Evolutionary conservation across 2,797 vertebrate species (phyloP).

Genomic region (Jordanella pulchra): DNA sequence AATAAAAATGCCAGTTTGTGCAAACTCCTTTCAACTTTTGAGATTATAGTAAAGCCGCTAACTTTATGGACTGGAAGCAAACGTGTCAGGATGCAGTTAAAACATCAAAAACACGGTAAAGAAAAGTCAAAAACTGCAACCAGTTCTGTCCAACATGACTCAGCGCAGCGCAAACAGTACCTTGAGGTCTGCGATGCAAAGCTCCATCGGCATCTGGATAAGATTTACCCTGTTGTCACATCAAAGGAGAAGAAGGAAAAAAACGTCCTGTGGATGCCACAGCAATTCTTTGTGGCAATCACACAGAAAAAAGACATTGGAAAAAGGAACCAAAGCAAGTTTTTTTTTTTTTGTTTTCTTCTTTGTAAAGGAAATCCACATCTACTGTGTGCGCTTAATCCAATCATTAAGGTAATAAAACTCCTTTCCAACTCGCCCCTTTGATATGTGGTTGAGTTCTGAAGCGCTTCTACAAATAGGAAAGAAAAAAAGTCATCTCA

Average conservation of each 20-base stretch:
- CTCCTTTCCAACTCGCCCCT: slow-evolving; percentile 52
- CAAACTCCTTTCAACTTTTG: slow-evolving; percentile 39
- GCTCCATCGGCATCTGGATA: slow-evolving; percentile 56
- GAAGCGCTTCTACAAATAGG: slow-evolving; percentile 56
- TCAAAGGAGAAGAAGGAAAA: slow-evolving; percentile 61
- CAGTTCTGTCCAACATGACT: slow-evolving; percentile 33
- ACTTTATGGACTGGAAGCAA: slow-evolving; percentile 36
- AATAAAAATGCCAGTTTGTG: slow-evolving; percentile 37
- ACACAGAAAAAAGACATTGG: slow-evolving; percentile 46
- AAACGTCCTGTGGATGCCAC: slow-evolving; percentile 45
- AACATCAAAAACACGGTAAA: slow-evolving; percentile 49
- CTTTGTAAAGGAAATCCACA: slow-evolving; percentile 64
- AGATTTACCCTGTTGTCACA: slow-evolving; percentile 82
- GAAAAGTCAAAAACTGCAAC: slow-evolving; percentile 59
- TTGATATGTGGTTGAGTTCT: slow-evolving; percentile 72
- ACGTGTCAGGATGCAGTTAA: slow-evolving; percentile 40
- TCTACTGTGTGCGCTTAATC: slow-evolving; percentile 56
- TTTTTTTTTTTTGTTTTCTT: slow-evolving; percentile 32
- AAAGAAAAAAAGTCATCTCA: slow-evolving; percentile 42
- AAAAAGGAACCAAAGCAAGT: slow-evolving; percentile 50
- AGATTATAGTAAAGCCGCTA: slow-evolving; percentile 28
- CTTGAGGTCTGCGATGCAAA: slow-evolving; percentile 44
- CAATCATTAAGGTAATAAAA: slow-evolving; percentile 60
- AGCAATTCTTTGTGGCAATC: slow-evolving; percentile 47
- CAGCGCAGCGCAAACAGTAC: slow-evolving; percentile 51